Base-by-base conservation (phyloP, 2,888 invertebrate genomes). In the Trachelus troglodyta region DNA sequence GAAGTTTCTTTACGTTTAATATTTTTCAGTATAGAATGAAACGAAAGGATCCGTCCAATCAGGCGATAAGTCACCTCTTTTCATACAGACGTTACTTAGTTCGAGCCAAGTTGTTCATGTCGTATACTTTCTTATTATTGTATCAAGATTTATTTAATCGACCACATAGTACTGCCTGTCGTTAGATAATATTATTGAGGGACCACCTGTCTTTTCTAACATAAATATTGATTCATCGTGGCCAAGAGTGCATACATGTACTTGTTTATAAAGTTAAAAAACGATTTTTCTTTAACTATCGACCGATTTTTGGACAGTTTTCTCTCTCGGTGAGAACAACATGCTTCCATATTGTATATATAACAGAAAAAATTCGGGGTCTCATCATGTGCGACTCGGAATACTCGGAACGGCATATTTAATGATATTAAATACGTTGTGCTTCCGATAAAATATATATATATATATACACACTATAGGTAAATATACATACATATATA, bases 241-340 rank as follows among this genome's bases (percentile, higher is more conserved):
- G 83, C 83, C 83, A 83, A 83, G 78, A 79, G 81, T 83, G 81
- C 81, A 79, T 80, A 23, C 40, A 0, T 15, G 56, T 56, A 23
- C 23, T 56, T 9, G 40, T 56, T 40, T 40, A 56, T 56, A 2
- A 56, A 23, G 23, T 40, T 15, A 0, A 56, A 56, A 23, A 23
- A 23, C 6, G 1, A 56, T 56, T 75, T 74, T 6, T 71, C 71
- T 31, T 12, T 71, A 12, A 15, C 12, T 71, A 31, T 71, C 15
- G 23, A 71, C 12, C 69, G 69, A 69, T 69, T 3, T 69, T 82
- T 83, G 84, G 84, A 89, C 87, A 86, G 86, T 87, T 90, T 86
- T 87, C 87, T 89, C 88, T 88, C 85, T 86, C 82, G 56, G 80
- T 79, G 87, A 89, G 88, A 89, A 88, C 88, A 88, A 83, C 75